Base-by-base conservation (phyloP, 2,113 vertebrate genomes). In the Recurvirostra avosetta region DNA sequence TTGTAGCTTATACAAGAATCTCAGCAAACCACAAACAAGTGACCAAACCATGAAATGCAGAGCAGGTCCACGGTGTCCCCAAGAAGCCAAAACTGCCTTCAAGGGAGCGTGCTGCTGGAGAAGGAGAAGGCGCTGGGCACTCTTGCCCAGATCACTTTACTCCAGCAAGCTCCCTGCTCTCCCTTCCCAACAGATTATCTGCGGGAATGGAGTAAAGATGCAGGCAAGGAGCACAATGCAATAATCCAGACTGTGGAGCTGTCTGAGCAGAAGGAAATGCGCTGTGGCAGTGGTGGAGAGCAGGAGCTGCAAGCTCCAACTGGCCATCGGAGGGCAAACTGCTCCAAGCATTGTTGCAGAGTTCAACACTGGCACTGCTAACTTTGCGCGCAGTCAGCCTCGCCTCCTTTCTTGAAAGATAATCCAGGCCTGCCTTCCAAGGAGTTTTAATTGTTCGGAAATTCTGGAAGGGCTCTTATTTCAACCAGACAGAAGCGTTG, bases 311-410 rank as follows among this genome's bases (percentile, higher is more conserved):
- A 95, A 75, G 93, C 70, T 88, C 74, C 66, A 79, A 38, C 25
- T 50, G 93, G 90, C 96, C 96, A 96, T 95, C 2, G 88, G 96
- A 97, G 94, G 94, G 96, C 96, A 97, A 97, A 94, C 94, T 95
- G 96, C 94, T 94, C 93, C 90, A 82, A 94, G 94, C 81, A 61
- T 95, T 96, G 87, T 80, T 32, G 53, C 25, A 3, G 15, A 4
- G 59, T 9, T 77, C 94, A 81, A 22, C 71, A 29, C 4, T 16
- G 3, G 56, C 83, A 13, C 12, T 56, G 52, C 76, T 73, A 78
- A 94, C 92, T 95, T 78, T 14, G 43, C 81, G 40, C 41, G 49
- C 87, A 86, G 62, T 20, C 62, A 94, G 77, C 41, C 62, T 92
- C 56, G 77, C 41, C 62, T 92, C 56, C 52, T 82, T 92, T 82